Percentiles rank a stretch among this genome's conserved stretches.
These are phyloP conservation scores for Sphaeramia orbicularis DNA, from an alignment of 2,797 vertebrate genomes.

Conservation along the genomic window DNA sequence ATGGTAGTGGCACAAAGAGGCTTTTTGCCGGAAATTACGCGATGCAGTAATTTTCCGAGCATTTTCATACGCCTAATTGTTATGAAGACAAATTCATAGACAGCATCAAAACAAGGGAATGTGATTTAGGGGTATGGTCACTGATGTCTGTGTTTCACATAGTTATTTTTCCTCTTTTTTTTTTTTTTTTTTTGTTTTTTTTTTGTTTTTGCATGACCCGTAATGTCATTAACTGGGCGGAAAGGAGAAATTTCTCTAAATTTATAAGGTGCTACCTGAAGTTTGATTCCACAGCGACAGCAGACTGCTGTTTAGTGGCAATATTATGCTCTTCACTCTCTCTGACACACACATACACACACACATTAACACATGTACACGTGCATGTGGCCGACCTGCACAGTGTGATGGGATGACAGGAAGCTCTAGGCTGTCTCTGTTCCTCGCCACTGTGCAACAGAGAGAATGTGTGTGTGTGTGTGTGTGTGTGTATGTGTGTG, in stretches of 20 bases:
- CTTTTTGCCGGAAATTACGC: conserved; percentile 66
- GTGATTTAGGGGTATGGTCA: conserved; percentile 5
- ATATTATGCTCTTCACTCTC: conserved; percentile 30
- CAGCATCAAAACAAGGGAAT: conserved; percentile 35
- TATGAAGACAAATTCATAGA: conserved; percentile 55
- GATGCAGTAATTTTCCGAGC: conserved; percentile 58
- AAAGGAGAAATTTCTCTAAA: conserved; percentile 11
- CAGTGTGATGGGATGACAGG: conserved; percentile 83
- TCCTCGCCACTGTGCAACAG: conserved; percentile 69
- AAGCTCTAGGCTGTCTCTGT: conserved; percentile 78
- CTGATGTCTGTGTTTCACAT: conserved; percentile 21
- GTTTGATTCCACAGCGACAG: conserved; percentile 72
- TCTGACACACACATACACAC: conserved; percentile 5
- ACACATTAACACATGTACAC: background rate
- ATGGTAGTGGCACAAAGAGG: conserved; percentile 64
- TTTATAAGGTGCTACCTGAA: conserved; percentile 48
- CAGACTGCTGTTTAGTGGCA: conserved; percentile 43
- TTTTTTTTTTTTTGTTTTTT: too few relatives aligned
- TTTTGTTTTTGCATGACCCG: too few relatives aligned
- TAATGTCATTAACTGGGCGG: too few relatives aligned
- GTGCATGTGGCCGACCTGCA: conserved; percentile 63
- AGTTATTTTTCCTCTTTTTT: too few relatives aligned
- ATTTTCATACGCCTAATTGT: conserved; percentile 56
- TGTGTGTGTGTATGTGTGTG: conserved; percentile 16
- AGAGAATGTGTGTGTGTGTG: conserved; percentile 33